A percentile compares a stretch with the other conserved stretches of the same genome.
These are phyloP conservation scores for Rafetus swinhoei DNA, from an alignment of 2,113 vertebrate species.

Conservation along the genomic window DNA sequence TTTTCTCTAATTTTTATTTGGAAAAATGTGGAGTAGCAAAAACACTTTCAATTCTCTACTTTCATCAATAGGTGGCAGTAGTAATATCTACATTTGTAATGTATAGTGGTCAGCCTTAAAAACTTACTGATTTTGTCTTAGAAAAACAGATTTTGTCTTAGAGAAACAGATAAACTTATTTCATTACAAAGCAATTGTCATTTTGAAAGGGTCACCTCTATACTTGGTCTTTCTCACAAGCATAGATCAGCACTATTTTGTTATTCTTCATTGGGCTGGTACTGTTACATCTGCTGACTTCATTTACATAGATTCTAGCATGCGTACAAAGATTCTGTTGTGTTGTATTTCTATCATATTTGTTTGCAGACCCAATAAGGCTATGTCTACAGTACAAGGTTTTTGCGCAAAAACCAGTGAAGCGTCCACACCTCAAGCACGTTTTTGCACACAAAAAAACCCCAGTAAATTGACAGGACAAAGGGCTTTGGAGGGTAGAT, in stretches of 20 bases:
- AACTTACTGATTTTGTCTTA: background rate
- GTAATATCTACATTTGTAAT: conserved; percentile 44
- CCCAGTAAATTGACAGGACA: too few relatives aligned
- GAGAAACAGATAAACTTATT: background rate
- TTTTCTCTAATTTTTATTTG: conserved; percentile 4
- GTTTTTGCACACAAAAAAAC: too few relatives aligned
- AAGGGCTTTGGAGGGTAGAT: too few relatives aligned
- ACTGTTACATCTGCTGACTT: background rate
- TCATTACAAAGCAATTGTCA: background rate
- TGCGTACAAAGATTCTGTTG: background rate
- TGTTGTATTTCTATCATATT: background rate
- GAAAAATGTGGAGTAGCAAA: background rate
- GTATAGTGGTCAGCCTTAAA: background rate
- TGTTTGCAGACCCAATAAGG: background rate
- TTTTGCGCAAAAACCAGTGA: too few relatives aligned
- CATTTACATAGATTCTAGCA: background rate
- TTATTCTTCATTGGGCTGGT: fast-evolving
- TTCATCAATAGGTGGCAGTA: conserved; percentile 71
- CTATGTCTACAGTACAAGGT: too few relatives aligned
- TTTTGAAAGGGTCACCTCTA: background rate
- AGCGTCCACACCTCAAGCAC: too few relatives aligned
- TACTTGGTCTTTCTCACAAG: background rate
- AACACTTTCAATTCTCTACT: conserved; percentile 30
- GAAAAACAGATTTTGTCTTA: too few relatives aligned
- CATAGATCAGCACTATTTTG: background rate